phyloP scores from a whole-genome alignment of 1,140 invertebrate genomes.

The Polypedilum pembai region DNA sequence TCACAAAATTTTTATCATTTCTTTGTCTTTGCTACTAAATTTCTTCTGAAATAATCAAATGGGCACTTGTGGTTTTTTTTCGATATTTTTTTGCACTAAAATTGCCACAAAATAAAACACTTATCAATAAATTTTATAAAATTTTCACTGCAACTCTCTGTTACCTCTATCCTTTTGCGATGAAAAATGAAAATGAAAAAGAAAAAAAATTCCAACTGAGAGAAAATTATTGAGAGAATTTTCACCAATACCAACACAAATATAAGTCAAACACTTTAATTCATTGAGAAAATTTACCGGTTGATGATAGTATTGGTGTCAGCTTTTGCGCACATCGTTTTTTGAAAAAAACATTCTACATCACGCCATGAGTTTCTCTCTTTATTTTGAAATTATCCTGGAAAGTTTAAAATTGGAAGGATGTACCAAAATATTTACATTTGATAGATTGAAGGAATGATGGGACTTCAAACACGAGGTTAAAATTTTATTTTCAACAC shows the following conservation, averaged over 20 bases:
- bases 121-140: background rate
- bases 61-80: background rate
- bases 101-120: background rate
- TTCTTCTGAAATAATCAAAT: background rate
- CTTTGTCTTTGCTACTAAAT: background rate
- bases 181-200: constrained; percentile 16
- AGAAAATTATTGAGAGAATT: constrained; percentile 1
- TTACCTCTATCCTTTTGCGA: background rate
- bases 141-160: background rate
- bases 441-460: too few relatives aligned
- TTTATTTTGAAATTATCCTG: background rate
- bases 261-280: background rate
- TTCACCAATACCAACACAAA: background rate
- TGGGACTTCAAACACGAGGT: too few relatives aligned
- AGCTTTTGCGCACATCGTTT: background rate
- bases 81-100: background rate
- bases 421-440: too few relatives aligned
- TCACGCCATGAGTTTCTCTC: background rate
- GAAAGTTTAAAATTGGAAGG: background rate
- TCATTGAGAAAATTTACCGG: constrained; percentile 24
- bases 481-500: too few relatives aligned
- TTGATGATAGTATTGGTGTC: background rate
- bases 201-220: background rate
- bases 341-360: background rate
- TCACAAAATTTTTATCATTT: background rate